Evolutionary conservation across 2,797 vertebrate species (phyloP).

Genomic region (Clarias pachynema): DNA sequence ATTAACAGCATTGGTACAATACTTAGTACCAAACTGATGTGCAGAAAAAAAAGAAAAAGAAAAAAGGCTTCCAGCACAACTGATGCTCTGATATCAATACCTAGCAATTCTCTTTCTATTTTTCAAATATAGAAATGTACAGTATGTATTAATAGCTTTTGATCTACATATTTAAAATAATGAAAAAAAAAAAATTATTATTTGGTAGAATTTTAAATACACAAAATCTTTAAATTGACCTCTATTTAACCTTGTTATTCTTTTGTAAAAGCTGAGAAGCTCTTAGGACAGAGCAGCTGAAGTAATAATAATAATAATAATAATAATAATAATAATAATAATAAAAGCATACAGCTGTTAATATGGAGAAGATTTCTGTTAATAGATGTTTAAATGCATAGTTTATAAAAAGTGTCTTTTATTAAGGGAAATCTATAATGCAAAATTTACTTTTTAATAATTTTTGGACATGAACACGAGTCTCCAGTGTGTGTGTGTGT

Average conservation of each 20-base stretch:
- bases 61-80: not conserved
- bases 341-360: not conserved
- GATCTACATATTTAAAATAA: not conserved
- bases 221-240: not conserved
- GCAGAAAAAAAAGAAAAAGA: not conserved
- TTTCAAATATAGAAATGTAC: too few species aligned
- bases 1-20: not conserved
- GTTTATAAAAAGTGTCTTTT: too few species aligned
- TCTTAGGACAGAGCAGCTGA: not conserved
- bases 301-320: not conserved
- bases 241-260: not conserved
- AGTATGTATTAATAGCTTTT: not conserved
- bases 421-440: too few species aligned
- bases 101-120: not conserved
- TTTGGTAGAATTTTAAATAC: not conserved
- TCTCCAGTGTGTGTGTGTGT: too few species aligned
- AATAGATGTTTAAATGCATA: too few species aligned
- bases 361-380: not conserved
- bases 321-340: not conserved
- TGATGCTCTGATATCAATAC: not conserved
- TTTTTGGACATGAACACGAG: too few species aligned
- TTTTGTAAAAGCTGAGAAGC: not conserved
- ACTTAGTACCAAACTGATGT: not conserved
- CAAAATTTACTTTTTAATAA: too few species aligned
- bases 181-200: not conserved